A percentile compares a stretch with the other conserved stretches of the same genome.
phyloP scores from a whole-genome alignment of 2,113 vertebrate species.

The Fulmarus glacialis region DNA sequence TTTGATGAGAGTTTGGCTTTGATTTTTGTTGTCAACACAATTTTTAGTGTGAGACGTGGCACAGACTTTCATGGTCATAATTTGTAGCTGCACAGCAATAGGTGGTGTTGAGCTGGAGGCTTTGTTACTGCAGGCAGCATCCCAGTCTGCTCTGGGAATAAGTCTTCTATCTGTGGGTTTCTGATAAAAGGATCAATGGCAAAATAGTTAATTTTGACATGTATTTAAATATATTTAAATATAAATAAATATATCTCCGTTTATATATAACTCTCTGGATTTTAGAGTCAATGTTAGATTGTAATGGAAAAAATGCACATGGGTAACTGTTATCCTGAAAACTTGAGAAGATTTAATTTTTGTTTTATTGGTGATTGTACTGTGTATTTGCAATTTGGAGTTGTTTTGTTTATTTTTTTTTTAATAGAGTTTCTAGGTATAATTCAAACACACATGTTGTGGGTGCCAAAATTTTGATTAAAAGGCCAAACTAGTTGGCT shows the following conservation, averaged over 20 bases:
- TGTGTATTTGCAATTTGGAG: neutral
- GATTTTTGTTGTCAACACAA: neutral
- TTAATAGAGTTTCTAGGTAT: neutral
- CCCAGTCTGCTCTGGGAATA: neutral
- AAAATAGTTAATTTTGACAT: neutral
- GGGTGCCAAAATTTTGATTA: neutral
- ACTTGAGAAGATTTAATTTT: neutral
- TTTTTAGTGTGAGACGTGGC: neutral
- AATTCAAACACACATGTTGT: neutral
- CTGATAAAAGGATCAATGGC: neutral
- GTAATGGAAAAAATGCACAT: neutral
- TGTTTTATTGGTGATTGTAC: neutral
- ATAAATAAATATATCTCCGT: too few relatives aligned
- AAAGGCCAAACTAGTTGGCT: neutral
- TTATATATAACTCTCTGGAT: too few relatives aligned
- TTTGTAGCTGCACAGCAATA: neutral
- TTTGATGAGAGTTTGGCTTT: neutral
- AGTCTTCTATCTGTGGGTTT: neutral
- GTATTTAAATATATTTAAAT: neutral
- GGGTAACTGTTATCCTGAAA: neutral
- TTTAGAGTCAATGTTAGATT: neutral
- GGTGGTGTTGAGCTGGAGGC: neutral
- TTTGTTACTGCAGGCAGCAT: neutral
- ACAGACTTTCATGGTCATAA: neutral
- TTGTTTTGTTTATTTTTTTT: neutral